Conservation (phyloP, 2,113 vertebrate genomes). For the Anseranas semipalmata region DNA sequence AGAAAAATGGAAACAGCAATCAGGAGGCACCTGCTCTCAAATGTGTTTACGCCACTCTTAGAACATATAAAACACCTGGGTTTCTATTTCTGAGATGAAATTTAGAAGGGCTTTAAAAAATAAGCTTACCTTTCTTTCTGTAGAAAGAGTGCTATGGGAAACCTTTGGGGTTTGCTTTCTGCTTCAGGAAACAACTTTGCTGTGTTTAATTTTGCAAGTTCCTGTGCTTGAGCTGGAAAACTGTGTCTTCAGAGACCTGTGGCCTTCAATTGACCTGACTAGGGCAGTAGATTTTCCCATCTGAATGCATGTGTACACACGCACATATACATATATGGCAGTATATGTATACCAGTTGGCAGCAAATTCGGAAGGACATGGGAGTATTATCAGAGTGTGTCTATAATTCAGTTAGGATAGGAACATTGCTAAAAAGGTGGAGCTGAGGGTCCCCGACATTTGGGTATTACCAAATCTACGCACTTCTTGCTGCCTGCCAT, state of each 20-base stretch:
- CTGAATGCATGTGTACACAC: accelerated
- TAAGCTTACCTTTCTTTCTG: neutral
- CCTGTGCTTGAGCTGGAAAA: neutral
- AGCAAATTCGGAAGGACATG: neutral
- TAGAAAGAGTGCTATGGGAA: neutral
- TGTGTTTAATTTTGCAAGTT: neutral
- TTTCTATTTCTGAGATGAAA: neutral
- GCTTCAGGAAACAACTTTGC: neutral
- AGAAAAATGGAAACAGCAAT: neutral
- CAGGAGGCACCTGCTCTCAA: neutral
- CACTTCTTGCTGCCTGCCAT: neutral
- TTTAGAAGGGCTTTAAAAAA: neutral
- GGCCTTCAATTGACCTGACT: neutral
- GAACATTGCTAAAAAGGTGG: neutral
- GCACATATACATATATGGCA: neutral
- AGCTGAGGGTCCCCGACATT: neutral
- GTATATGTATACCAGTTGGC: neutral
- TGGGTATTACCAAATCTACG: neutral
- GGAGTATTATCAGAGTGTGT: neutral
- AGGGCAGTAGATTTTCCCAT: neutral
- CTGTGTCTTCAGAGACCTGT: neutral
- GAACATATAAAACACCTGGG: neutral
- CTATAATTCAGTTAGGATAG: neutral
- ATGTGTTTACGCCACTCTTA: neutral
- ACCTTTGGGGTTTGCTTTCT: neutral